Base-by-base conservation (phyloP, 2,113 vertebrate genomes). In the Mungos mungo region DNA sequence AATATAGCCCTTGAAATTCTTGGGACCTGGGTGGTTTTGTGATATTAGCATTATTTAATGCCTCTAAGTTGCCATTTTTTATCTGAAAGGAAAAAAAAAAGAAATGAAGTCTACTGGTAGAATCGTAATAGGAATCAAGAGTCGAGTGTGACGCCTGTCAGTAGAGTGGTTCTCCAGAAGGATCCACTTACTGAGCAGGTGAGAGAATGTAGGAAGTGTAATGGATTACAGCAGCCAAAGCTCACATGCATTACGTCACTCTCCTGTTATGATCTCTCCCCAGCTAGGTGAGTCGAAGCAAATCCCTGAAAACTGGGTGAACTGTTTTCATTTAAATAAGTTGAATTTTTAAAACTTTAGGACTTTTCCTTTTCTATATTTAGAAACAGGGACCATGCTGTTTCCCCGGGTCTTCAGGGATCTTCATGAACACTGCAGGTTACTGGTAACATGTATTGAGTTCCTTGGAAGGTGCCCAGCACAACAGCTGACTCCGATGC, bases 191-290 rank as follows among this genome's bases (percentile, higher is more conserved):
- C 50, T 50, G 54, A 88, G 69, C 31, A 66, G 38, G 23, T 50
- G 29, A 38, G 4, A 12, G 31, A 81, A 5, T 14, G 60, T 76
- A 7, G 41, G 7, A 50, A 54, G 15, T 47, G 6, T 60, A 38
- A 15, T 19, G 16, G 33, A 2, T 57, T 79, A 35, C 66, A 5
- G 11, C 33, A 52, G 57, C 33, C 50, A 15, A 25, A 57, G 38
- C 11, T 84, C 31, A 54, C 16, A 7, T 4, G 8, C 4, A 1
- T 2, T 16, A 23, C 1, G 3, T 27, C 45, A n/a, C 45, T 63
- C 8, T 60, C 45, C 45, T 88, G 14, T 88, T 38, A 47, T 27
- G 2, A 29, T 77, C 29, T 79, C 81, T 68, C 90, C 65, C 41
- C 35, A 96, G 52, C 8, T 45, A 33, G 29, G 57, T 23, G 16